These are phyloP conservation scores for Panthera leo DNA, from an alignment of 2,113 vertebrate species.

Conservation along the genomic window DNA sequence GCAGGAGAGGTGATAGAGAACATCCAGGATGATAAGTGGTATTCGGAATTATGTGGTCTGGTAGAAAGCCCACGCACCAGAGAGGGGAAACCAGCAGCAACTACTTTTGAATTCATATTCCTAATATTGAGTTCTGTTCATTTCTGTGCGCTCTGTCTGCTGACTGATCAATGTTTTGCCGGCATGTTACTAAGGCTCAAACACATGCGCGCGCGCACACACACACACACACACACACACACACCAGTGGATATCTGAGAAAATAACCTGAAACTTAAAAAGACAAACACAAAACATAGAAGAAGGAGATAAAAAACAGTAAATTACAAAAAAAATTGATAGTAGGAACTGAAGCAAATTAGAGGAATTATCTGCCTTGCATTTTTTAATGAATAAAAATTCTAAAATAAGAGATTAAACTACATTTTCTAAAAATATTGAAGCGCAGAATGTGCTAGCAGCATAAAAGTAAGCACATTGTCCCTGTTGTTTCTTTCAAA, in stretches of 20 bases:
- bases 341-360: not conserved
- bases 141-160: not conserved
- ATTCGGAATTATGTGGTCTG: not conserved
- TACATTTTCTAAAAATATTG: not conserved
- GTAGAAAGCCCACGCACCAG: not conserved
- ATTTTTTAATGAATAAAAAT: not conserved
- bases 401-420: not conserved
- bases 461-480: not conserved
- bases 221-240: accelerated
- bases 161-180: not conserved
- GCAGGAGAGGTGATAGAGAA: not conserved
- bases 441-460: not conserved
- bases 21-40: not conserved
- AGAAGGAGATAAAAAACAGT: not conserved
- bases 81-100: not conserved
- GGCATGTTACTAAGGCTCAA: not conserved
- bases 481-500: not conserved
- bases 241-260: not conserved
- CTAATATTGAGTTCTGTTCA: not conserved
- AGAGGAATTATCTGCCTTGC: not conserved
- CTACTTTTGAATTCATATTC: not conserved
- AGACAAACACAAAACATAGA: not conserved
- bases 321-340: not conserved
- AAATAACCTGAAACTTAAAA: not conserved
- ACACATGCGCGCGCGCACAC: accelerated